Evolutionary conservation across 1,140 invertebrate species (phyloP).

Genomic region (Steinernema khuongi): DNA sequence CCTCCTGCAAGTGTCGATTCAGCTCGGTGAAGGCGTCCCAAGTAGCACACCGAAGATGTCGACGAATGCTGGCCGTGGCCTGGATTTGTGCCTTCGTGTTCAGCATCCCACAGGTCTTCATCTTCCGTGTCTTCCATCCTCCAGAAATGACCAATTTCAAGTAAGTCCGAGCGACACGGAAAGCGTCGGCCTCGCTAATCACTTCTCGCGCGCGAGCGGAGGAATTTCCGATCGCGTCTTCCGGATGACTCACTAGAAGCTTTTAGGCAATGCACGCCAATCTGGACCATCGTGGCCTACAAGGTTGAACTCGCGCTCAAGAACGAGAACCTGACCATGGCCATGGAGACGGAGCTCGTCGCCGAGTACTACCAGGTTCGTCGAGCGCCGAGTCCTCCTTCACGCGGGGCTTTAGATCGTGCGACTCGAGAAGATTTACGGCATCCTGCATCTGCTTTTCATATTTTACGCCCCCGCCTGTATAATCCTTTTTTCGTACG

Average conservation of each 20-base stretch:
- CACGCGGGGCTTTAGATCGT: slow-evolving; percentile 19
- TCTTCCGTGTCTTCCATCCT: slow-evolving; percentile 53
- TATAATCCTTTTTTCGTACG: slow-evolving; percentile 45
- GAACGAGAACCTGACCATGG: background rate
- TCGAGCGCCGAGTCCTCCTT: background rate
- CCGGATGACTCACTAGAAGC: background rate
- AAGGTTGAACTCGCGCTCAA: slow-evolving; percentile 10
- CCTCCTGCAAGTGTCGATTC: no score
- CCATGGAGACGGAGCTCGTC: background rate
- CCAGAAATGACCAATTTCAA: slow-evolving; percentile 46
- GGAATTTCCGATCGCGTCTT: no score
- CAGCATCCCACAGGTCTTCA: slow-evolving; percentile 46
- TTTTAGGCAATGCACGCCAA: slow-evolving; percentile 48
- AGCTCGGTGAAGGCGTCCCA: slow-evolving; percentile 46
- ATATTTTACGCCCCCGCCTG: slow-evolving; percentile 56
- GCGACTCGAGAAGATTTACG: slow-evolving; percentile 45
- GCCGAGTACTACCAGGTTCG: slow-evolving; percentile 8
- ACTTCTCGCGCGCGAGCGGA: no score
- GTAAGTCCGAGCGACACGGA: slow-evolving; percentile 37
- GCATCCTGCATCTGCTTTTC: slow-evolving; percentile 49
- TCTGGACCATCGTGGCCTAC: slow-evolving; percentile 54
- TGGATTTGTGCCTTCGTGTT: slow-evolving; percentile 48
- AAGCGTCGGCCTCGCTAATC: no score
- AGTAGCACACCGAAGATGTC: slow-evolving; percentile 41
- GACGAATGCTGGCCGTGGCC: slow-evolving; percentile 41